phyloP scores from a whole-genome alignment of 1,140 invertebrate species.

The Zophobas atratus region DNA sequence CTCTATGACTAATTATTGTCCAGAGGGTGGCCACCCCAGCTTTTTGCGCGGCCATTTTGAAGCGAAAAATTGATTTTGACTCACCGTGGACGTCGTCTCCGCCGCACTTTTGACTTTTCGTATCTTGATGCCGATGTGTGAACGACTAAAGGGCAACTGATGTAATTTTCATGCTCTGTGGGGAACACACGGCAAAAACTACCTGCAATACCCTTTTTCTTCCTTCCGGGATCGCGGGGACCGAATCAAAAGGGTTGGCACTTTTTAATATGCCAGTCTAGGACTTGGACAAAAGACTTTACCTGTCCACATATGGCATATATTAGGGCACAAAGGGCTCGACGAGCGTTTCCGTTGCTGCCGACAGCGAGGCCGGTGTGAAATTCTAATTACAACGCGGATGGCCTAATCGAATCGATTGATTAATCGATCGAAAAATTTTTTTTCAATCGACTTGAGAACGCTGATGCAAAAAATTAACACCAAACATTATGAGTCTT shows the following conservation, averaged over 20 bases:
- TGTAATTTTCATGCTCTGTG: slow-evolving; percentile 60
- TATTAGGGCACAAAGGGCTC: slow-evolving; percentile 46
- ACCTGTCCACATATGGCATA: slow-evolving; percentile 64
- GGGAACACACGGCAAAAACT: slow-evolving; percentile 62
- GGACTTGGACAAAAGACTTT: slow-evolving; percentile 59
- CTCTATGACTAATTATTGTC: slow-evolving; percentile 66
- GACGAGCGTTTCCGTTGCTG: slow-evolving; percentile 8
- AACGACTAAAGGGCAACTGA: slow-evolving; percentile 64
- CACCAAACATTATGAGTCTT: too few relatives aligned
- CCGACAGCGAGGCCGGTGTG: slow-evolving; percentile 7
- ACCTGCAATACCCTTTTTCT: slow-evolving; percentile 66
- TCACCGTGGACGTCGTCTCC: slow-evolving; percentile 31
- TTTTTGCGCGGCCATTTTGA: slow-evolving; percentile 37
- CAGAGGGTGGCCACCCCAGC: slow-evolving; percentile 57
- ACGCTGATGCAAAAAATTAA: not conserved
- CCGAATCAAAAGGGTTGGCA: slow-evolving; percentile 64
- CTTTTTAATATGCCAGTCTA: slow-evolving; percentile 60
- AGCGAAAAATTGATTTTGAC: slow-evolving; percentile 26
- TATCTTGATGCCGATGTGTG: slow-evolving; percentile 62
- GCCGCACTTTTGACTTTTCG: slow-evolving; percentile 40
- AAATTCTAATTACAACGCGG: slow-evolving; percentile 16
- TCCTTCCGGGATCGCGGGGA: slow-evolving; percentile 63
- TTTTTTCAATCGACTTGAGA: not conserved
- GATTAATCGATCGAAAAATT: not conserved
- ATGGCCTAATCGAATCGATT: not conserved